These are phyloP conservation scores for Lemur catta DNA, from an alignment of 2,797 vertebrate species.

Conservation along the genomic window DNA sequence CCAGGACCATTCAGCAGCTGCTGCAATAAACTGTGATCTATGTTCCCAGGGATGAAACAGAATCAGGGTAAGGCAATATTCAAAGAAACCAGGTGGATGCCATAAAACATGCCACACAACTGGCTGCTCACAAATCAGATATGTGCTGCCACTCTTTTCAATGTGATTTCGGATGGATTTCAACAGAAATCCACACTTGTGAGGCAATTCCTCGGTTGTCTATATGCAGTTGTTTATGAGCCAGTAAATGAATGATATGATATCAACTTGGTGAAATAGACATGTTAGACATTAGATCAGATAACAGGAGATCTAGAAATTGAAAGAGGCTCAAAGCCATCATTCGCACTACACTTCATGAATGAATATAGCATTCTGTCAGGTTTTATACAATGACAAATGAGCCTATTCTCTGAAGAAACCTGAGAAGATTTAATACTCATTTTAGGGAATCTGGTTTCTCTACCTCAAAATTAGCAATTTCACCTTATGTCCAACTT, in stretches of 20 bases:
- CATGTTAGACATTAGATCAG: conserved; percentile 58
- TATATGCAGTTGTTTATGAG: conserved; percentile 41
- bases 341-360: conserved; percentile 40
- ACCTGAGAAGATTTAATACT: conserved; percentile 61
- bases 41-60: neutral
- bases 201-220: conserved; percentile 30
- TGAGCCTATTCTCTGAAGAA: conserved; percentile 64
- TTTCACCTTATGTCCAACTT: conserved; percentile 44
- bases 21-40: neutral
- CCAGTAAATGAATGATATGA: conserved; percentile 41
- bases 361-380: conserved; percentile 72
- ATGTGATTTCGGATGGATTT: neutral
- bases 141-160: neutral
- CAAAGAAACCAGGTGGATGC: neutral
- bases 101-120: neutral
- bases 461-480: conserved; percentile 51
- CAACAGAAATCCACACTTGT: neutral
- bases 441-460: conserved; percentile 52
- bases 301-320: conserved; percentile 56
- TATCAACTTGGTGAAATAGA: conserved; percentile 56
- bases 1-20: neutral
- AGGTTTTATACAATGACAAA: conserved; percentile 70
- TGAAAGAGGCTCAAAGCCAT: conserved; percentile 59
- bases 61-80: neutral
- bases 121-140: neutral